Percentiles rank a stretch among this genome's conserved stretches.
Evolutionary conservation across 2,113 vertebrate species (phyloP).

Genomic region (Protobothrops mucrosquamatus): DNA sequence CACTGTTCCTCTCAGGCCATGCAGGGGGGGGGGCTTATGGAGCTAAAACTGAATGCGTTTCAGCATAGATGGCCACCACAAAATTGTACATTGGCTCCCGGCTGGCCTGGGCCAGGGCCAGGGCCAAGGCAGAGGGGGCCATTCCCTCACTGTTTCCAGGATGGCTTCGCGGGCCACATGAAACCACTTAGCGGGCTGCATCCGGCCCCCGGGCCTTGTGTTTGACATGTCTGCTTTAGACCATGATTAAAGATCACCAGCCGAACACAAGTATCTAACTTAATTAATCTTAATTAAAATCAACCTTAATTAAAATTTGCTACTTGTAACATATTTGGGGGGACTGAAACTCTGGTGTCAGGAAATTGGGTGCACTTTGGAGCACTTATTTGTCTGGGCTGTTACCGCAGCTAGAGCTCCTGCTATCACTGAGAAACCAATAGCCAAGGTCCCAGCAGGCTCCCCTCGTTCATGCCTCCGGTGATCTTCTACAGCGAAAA

Average conservation of each 20-base stretch:
- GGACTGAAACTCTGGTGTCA: neutral
- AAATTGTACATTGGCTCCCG: too few relatives aligned
- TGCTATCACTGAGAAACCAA: slow-evolving; percentile 75
- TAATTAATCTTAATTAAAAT: neutral
- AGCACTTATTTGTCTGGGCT: neutral
- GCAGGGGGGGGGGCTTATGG: too few relatives aligned
- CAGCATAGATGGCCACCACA: too few relatives aligned
- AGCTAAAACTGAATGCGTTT: too few relatives aligned
- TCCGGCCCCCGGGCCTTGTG: too few relatives aligned
- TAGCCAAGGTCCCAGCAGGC: slow-evolving; percentile 70
- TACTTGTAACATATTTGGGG: neutral
- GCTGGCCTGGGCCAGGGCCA: too few relatives aligned
- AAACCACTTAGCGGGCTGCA: too few relatives aligned
- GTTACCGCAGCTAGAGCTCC: slow-evolving; percentile 73
- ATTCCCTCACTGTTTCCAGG: too few relatives aligned
- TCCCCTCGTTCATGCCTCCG: slow-evolving; percentile 57
- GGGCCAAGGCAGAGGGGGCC: too few relatives aligned
- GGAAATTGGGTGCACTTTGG: neutral
- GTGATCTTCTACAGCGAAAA: slow-evolving; percentile 72
- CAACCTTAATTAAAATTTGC: neutral
- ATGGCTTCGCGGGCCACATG: too few relatives aligned
- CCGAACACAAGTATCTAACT: neutral
- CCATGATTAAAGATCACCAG: neutral
- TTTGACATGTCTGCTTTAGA: neutral
- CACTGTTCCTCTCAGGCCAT: too few relatives aligned